These are phyloP conservation scores for Plodia interpunctella DNA, from an alignment of 1,140 invertebrate species.

Conservation along the genomic window DNA sequence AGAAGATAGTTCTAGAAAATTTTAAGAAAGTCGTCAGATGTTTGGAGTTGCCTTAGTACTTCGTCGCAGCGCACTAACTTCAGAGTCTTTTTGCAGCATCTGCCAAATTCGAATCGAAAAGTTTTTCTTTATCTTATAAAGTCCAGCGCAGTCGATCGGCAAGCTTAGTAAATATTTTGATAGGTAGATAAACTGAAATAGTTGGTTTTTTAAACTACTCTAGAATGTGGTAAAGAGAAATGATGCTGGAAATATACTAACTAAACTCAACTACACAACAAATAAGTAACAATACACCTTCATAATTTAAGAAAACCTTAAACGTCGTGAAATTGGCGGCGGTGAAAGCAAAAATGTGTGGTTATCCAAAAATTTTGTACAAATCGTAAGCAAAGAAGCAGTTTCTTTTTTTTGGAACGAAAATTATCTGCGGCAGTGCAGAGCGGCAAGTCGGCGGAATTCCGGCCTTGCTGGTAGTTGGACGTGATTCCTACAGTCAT, in stretches of 20 bases:
- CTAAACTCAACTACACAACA: no score
- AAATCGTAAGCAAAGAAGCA: conserved; percentile 33
- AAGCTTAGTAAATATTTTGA: conserved; percentile 34
- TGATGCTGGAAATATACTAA: no score
- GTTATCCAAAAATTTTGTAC: conserved; percentile 33
- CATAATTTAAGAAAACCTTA: not conserved
- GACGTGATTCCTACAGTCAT: conserved; percentile 60
- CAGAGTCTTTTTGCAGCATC: conserved; percentile 52
- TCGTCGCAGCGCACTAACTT: conserved; percentile 39
- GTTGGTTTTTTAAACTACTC: no score
- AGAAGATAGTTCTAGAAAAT: not conserved
- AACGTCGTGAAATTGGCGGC: not conserved
- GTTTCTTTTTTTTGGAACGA: conserved; percentile 46
- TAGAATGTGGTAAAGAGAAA: no score
- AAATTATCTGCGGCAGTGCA: conserved; percentile 48
- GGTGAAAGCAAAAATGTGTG: conserved; percentile 24
- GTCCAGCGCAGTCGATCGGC: conserved; percentile 44
- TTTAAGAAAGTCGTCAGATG: conserved; percentile 30
- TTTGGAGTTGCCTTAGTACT: conserved; percentile 30
- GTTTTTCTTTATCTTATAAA: conserved; percentile 57
- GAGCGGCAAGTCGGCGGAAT: conserved; percentile 53
- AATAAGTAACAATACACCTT: no score
- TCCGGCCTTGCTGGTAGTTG: conserved; percentile 59
- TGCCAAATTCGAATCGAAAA: conserved; percentile 62
- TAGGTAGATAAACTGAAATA: not conserved